These are phyloP conservation scores for Macrotus californicus DNA, from an alignment of 2,113 vertebrate species.

Conservation along the genomic window DNA sequence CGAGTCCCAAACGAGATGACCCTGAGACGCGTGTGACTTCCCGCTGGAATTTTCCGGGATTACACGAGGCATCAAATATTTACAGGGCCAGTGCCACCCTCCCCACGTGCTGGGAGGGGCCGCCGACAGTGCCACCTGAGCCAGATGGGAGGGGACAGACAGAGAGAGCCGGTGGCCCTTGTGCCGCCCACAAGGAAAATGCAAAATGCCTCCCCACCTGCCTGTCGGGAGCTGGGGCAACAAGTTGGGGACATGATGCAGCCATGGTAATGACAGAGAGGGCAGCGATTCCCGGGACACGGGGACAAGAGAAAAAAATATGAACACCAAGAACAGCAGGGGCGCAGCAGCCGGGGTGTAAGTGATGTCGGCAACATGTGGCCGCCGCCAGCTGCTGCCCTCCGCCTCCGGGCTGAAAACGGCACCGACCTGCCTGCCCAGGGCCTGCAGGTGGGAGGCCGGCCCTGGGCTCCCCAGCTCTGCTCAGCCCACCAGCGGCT, in stretches of 20 bases:
- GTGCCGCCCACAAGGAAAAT: no score
- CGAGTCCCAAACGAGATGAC: accelerated
- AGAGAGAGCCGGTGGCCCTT: no score
- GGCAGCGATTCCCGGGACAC: accelerated
- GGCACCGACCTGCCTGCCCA: no score
- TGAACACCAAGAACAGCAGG: accelerated
- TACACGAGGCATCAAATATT: accelerated
- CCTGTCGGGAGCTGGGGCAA: no score
- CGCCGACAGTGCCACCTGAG: no score
- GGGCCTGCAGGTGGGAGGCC: no score
- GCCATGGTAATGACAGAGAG: accelerated
- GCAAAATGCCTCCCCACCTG: accelerated
- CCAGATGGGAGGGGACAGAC: no score
- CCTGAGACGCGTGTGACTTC: accelerated
- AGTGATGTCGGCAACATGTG: accelerated
- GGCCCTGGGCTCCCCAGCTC: no score
- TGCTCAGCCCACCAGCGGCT: no score
- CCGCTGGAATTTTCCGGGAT: accelerated
- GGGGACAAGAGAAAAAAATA: accelerated
- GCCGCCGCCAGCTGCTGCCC: not conserved
- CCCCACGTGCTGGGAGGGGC: accelerated
- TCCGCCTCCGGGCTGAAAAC: not conserved
- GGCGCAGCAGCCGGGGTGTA: accelerated
- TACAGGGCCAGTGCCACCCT: accelerated
- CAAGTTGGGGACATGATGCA: accelerated